Conservation (phyloP, 2,797 vertebrate genomes). For the Danio tinwini region DNA sequence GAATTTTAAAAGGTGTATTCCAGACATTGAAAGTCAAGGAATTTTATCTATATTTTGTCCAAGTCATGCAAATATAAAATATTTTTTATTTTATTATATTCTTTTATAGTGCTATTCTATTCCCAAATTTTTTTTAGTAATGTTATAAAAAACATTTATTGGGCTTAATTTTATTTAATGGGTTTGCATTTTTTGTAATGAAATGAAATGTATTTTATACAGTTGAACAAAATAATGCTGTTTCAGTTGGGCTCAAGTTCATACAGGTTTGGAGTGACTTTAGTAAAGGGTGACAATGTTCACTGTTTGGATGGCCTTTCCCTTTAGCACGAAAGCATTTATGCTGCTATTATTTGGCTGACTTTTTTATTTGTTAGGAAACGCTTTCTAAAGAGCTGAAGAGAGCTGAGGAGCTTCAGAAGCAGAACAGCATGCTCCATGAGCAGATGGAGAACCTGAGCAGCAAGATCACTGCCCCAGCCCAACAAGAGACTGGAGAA, state of each 20-base stretch:
- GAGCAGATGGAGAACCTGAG: constrained; percentile 94
- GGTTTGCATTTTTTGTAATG: no score
- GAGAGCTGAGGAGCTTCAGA: constrained; percentile 87
- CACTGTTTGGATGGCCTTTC: not conserved
- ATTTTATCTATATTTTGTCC: no score
- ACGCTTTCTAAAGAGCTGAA: constrained; percentile 85
- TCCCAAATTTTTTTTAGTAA: no score
- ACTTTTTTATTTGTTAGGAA: constrained; percentile 77
- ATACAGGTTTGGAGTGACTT: not conserved
- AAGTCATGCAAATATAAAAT: no score
- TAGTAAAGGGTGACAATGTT: not conserved
- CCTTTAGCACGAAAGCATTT: not conserved
- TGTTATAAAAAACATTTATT: no score
- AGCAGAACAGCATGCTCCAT: constrained; percentile 91
- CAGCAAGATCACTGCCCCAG: constrained; percentile 84
- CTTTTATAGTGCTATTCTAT: no score
- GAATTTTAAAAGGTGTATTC: no score
- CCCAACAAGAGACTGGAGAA: constrained; percentile 79
- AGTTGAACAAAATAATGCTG: no score
- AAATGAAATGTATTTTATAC: not conserved
- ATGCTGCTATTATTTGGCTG: not conserved
- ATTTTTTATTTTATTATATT: no score
- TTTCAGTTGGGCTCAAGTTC: not conserved
- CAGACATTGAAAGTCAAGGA: no score
- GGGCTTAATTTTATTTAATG: no score